Base-by-base conservation (phyloP, 2,113 vertebrate species). In the Lates calcarifer region DNA sequence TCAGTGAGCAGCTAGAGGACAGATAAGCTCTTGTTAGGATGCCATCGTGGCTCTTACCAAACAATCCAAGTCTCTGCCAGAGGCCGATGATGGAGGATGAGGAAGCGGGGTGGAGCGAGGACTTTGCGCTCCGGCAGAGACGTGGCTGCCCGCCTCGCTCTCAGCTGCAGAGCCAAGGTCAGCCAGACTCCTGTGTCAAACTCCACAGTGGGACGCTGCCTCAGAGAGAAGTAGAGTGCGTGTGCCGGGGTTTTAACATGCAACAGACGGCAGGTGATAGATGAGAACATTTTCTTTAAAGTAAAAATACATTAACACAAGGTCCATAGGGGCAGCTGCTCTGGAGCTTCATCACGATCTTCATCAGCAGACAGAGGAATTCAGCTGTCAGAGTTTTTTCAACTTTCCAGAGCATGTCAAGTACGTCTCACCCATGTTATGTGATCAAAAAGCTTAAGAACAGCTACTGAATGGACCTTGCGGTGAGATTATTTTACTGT, bases 121-220 rank as follows among this genome's bases (percentile, higher is more conserved):
- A n/a, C 72, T 22, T 37, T 47, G 66, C 41, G 8, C 74, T 58
- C 71, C 57, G 14, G 45, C 79, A 53, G 67, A 78, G 74, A 75
- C 76, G 37, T 65, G 76, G 71, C 75, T 28, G 57, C 64, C 61
- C 26, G 57, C 71, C 75, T 77, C 18, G n/a, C 31, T 75, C 77
- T 33, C 70, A 37, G 67, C 76, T 56, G 79, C 72, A n/a, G 79
- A 1, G 31, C 39, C 68, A 60, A 85, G 84, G 86, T 85, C 75
- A 77, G 71, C 81, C 83, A 71, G 63, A 63, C 75, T 60, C 77
- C 33, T 1, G 9, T 45, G 77, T 68, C 35, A 12, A 55, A 41
- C 47, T 62, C 76, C 77, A 24, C 67, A 8, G 49, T 9, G 72
- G 39, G 26, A 39, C 8, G 7, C 35, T 9, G 71, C 39, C 41